Percentiles rank a stretch among this genome's conserved stretches.
Conservation (phyloP, 37 sponge, comb jelly and placozoan genomes). For the Amphimedon queenslandica region DNA sequence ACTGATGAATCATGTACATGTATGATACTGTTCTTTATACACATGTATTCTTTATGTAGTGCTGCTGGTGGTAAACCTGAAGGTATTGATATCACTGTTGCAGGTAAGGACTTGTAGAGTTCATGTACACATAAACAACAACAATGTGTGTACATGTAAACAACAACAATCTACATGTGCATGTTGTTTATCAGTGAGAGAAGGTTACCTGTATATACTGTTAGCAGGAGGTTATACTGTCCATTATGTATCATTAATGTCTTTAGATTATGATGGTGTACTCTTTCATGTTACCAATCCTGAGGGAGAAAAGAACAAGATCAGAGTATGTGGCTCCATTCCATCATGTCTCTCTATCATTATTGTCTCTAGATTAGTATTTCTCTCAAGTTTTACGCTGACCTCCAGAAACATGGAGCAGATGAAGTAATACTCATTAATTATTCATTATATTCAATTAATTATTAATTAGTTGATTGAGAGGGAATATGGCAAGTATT, state of each 20-base stretch:
- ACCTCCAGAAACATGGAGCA: conserved; percentile 81
- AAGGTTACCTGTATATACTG: too few species aligned
- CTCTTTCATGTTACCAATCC: conserved; percentile 92
- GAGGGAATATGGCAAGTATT: too few species aligned
- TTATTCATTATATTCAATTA: neutral
- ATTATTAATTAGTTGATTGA: neutral
- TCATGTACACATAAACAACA: neutral
- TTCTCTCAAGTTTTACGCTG: conserved; percentile 85
- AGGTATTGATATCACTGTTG: conserved; percentile 85
- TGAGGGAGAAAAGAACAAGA: conserved; percentile 82
- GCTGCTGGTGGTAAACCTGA: conserved; percentile 75
- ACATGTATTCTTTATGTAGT: neutral
- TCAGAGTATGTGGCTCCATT: conserved; percentile 54
- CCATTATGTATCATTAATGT: neutral
- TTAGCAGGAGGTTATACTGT: neutral
- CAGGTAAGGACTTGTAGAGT: conserved; percentile 52
- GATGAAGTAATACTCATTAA: conserved; percentile 55
- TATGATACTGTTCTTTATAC: neutral
- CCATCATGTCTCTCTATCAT: neutral
- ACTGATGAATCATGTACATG: neutral
- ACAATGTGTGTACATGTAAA: neutral
- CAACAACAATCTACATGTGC: neutral
- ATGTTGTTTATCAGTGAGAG: neutral
- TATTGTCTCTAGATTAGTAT: conserved; percentile 70
- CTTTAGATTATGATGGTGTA: conserved; percentile 92